These are phyloP conservation scores for Melipona quadrifasciata DNA, from an alignment of 1,140 invertebrate genomes.

Conservation along the genomic window DNA sequence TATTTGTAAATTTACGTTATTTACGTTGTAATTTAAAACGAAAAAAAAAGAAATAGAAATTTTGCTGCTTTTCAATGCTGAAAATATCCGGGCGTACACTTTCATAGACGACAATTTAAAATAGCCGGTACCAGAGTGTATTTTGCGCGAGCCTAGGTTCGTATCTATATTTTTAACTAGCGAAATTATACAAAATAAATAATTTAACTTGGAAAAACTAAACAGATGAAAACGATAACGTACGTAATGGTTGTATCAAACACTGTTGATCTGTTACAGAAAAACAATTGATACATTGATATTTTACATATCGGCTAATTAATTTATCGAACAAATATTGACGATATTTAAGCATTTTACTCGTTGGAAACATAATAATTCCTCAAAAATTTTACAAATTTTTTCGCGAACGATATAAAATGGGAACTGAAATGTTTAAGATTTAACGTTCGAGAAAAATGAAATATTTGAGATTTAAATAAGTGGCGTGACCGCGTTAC, in stretches of 20 bases:
- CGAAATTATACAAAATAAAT: neutral
- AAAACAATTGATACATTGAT: constrained; percentile 18
- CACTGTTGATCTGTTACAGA: constrained; percentile 13
- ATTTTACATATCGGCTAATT: neutral
- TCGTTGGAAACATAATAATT: neutral
- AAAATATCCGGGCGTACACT: neutral
- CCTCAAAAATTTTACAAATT: neutral
- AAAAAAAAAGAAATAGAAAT: neutral
- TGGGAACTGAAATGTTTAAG: neutral
- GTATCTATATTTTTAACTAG: neutral
- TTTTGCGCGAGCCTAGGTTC: too few species aligned
- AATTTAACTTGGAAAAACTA: neutral
- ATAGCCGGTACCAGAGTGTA: neutral
- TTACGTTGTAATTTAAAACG: neutral
- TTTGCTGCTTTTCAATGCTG: neutral
- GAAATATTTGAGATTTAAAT: neutral
- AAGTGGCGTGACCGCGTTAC: neutral
- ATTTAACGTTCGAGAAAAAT: neutral
- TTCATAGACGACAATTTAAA: neutral
- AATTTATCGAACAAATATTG: neutral
- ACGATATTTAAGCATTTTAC: neutral
- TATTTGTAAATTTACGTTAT: too few species aligned
- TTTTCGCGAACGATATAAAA: neutral
- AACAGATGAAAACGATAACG: neutral
- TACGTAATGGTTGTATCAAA: neutral